Conservation (phyloP, 2,888 invertebrate species). For the Pelosia muscerda region DNA sequence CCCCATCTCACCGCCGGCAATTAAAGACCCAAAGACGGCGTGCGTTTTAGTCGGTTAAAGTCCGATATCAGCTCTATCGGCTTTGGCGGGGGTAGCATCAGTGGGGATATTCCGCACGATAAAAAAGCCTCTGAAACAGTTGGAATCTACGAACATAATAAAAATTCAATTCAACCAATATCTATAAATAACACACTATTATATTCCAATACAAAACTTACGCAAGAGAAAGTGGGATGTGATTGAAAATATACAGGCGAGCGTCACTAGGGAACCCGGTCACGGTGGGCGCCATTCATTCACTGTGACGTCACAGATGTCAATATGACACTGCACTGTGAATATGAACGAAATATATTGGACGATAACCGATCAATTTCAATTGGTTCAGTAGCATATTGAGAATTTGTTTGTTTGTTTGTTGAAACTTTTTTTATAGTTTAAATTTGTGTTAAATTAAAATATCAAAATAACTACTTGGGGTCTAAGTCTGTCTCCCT, state of each 20-base stretch:
- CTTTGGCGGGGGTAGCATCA: too few species aligned
- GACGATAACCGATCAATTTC: constrained; percentile 21
- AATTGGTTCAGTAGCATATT: background rate
- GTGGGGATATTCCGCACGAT: too few species aligned
- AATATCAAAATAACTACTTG: too few species aligned
- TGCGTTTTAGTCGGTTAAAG: too few species aligned
- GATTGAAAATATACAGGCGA: constrained; percentile 18
- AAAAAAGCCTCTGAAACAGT: too few species aligned
- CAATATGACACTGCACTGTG: constrained; percentile 23
- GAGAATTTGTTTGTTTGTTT: constrained; percentile 7
- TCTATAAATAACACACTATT: background rate
- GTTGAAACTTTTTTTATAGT: background rate
- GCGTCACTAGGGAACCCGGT: constrained; percentile 21
- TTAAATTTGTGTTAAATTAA: background rate
- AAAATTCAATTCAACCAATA: background rate
- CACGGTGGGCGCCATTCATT: constrained; percentile 21
- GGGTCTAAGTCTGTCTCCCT: too few species aligned
- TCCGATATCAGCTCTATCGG: too few species aligned
- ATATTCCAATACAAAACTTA: constrained; percentile 8
- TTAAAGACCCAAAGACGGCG: too few species aligned
- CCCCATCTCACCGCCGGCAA: too few species aligned
- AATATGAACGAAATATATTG: background rate
- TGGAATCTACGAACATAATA: too few species aligned
- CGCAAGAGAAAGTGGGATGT: constrained; percentile 4
- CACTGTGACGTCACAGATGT: constrained; percentile 23